Evolutionary conservation across 2,888 invertebrate species (phyloP).

Genomic region (Cosmia pyralina): DNA sequence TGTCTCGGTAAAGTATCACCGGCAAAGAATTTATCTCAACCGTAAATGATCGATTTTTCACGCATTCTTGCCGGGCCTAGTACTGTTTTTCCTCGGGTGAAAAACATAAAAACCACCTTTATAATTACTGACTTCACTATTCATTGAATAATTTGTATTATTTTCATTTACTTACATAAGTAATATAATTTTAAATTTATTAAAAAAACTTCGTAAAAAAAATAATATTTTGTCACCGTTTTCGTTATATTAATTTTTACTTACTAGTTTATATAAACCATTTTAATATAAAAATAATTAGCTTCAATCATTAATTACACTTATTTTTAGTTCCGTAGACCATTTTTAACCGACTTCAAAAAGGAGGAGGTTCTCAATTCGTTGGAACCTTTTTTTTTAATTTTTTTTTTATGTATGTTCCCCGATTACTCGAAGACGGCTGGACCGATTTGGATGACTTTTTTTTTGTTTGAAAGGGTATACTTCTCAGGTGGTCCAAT

Average conservation of each 20-base stretch:
- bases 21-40: constrained; percentile 72
- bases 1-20: constrained; percentile 71
- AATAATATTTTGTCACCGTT: background rate
- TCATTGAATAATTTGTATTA: background rate
- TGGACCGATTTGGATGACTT: too few species aligned
- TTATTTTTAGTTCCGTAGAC: constrained; percentile 38
- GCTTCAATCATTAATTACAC: background rate
- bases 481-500: too few species aligned
- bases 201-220: too few species aligned
- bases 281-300: background rate
- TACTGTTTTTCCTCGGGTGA: constrained; percentile 59
- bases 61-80: constrained; percentile 70
- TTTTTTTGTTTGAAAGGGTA: too few species aligned
- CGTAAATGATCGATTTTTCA: constrained; percentile 80
- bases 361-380: too few species aligned
- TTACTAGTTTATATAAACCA: background rate
- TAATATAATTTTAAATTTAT: background rate
- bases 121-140: background rate
- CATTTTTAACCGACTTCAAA: too few species aligned
- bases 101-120: constrained; percentile 29
- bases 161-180: background rate
- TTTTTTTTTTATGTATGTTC: too few species aligned
- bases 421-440: too few species aligned
- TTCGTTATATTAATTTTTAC: background rate
- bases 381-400: too few species aligned